Conservation (phyloP, 2,888 invertebrate genomes). For the Flabesymbios commensalis region DNA sequence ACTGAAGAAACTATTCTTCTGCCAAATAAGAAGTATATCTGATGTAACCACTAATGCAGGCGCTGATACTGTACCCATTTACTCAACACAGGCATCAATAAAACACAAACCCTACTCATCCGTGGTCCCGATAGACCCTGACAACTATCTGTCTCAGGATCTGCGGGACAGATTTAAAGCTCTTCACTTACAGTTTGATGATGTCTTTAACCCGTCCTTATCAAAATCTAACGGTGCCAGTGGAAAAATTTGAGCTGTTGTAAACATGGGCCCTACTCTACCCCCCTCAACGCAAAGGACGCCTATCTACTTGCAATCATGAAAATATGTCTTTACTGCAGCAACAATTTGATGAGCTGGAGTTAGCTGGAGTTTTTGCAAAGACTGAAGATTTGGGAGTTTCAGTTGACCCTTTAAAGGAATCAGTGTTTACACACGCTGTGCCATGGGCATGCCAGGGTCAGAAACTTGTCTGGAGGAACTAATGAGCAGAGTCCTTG, state of each 20-base stretch:
- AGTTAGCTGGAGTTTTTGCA: not conserved
- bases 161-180: not conserved
- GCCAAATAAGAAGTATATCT: not conserved
- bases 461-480: slow-evolving; percentile 20
- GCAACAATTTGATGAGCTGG: not conserved
- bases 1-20: not conserved
- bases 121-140: not conserved
- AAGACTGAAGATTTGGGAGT: not conserved
- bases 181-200: not conserved
- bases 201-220: not conserved
- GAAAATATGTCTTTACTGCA: slow-evolving; percentile 16
- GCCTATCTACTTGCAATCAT: slow-evolving; percentile 29
- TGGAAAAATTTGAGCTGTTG: slow-evolving; percentile 29
- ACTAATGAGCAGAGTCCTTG: slow-evolving; percentile 6
- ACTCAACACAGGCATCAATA: too few relatives aligned
- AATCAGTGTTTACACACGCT: slow-evolving; percentile 11
- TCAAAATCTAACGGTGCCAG: slow-evolving; percentile 24
- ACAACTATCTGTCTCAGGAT: not conserved
- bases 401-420: slow-evolving; percentile 2
- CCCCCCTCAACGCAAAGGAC: slow-evolving; percentile 36
- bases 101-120: not conserved
- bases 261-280: slow-evolving; percentile 37
- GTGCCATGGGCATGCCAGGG: slow-evolving; percentile 28
- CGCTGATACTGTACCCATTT: too few relatives aligned
- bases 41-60: too few relatives aligned